Conservation (phyloP, 1,140 invertebrate species). For the Mya arenaria region DNA sequence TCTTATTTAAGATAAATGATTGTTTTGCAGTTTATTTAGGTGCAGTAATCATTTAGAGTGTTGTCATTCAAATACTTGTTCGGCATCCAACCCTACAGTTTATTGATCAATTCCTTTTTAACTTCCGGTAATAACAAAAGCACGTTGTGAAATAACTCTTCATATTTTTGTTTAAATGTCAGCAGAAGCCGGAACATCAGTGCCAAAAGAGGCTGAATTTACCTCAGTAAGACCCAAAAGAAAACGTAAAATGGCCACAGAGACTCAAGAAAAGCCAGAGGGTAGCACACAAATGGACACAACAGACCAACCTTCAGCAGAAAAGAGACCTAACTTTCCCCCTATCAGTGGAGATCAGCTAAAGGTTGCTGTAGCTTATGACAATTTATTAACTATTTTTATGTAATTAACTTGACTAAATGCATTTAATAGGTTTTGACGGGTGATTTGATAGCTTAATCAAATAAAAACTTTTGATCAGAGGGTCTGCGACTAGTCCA, state of each 20-base stretch:
- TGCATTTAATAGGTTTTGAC: too few species aligned
- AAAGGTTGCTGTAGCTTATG: constrained; percentile 60
- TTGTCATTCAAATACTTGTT: too few species aligned
- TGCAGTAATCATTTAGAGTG: too few species aligned
- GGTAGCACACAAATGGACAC: constrained; percentile 39
- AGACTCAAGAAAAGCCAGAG: constrained; percentile 10
- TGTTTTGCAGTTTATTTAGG: too few species aligned
- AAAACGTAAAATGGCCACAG: constrained; percentile 65
- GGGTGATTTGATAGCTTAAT: too few species aligned
- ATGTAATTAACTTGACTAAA: too few species aligned
- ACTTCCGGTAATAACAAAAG: constrained; percentile 46
- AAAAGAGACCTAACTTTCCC: constrained; percentile 70
- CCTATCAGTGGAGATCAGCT: constrained; percentile 72
- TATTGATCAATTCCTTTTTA: not conserved
- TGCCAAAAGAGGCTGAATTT: constrained; percentile 56
- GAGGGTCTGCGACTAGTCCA: too few species aligned
- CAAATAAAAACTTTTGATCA: too few species aligned
- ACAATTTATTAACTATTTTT: too few species aligned
- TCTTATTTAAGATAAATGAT: too few species aligned
- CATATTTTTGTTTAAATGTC: not conserved
- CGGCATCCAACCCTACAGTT: too few species aligned
- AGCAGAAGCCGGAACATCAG: constrained; percentile 29
- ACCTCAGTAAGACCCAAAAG: constrained; percentile 62
- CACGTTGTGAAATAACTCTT: constrained; percentile 39
- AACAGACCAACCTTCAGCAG: constrained; percentile 32